These are phyloP conservation scores for Coenobita brevimanus DNA, from an alignment of 1,140 invertebrate genomes.

Conservation along the genomic window DNA sequence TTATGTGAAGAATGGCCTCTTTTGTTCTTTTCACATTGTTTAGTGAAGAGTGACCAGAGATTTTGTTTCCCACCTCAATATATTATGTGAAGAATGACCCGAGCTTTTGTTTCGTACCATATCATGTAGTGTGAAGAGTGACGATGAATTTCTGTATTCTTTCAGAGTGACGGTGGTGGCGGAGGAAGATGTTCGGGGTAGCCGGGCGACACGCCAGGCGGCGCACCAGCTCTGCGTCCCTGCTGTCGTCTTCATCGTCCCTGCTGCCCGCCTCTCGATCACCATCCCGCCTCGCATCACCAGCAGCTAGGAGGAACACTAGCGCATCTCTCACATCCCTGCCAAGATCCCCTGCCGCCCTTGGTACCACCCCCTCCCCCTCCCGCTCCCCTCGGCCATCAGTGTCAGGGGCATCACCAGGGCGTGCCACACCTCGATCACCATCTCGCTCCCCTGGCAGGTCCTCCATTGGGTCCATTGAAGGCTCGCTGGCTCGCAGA, in stretches of 20 bases:
- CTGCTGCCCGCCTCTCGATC: slow-evolving; percentile 51
- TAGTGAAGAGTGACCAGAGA: too few species aligned
- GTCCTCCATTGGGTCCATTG: slow-evolving; percentile 32
- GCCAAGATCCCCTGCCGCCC: slow-evolving; percentile 16
- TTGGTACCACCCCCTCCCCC: slow-evolving; percentile 23
- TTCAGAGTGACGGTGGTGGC: slow-evolving; percentile 37
- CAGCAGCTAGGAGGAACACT: slow-evolving; percentile 52
- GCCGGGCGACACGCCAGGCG: slow-evolving; percentile 55
- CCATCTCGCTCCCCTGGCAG: slow-evolving; percentile 44
- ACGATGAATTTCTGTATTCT: too few species aligned
- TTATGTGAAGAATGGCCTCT: too few species aligned
- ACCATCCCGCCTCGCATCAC: slow-evolving; percentile 49
- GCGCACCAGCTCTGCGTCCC: slow-evolving; percentile 56
- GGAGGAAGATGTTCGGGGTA: slow-evolving; percentile 57
- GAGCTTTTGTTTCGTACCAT: too few species aligned
- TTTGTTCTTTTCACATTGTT: too few species aligned
- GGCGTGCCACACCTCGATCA: slow-evolving; percentile 1
- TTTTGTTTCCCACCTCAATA: too few species aligned
- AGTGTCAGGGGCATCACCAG: slow-evolving; percentile 21
- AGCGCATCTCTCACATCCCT: slow-evolving; percentile 50
- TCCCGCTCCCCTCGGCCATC: slow-evolving; percentile 35
- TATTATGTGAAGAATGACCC: too few species aligned
- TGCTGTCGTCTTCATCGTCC: slow-evolving; percentile 54
- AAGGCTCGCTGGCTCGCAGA: neutral
- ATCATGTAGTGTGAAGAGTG: too few species aligned